Base-by-base conservation (phyloP, 2,113 vertebrate species). In the Romanogobio albipinnatus region DNA sequence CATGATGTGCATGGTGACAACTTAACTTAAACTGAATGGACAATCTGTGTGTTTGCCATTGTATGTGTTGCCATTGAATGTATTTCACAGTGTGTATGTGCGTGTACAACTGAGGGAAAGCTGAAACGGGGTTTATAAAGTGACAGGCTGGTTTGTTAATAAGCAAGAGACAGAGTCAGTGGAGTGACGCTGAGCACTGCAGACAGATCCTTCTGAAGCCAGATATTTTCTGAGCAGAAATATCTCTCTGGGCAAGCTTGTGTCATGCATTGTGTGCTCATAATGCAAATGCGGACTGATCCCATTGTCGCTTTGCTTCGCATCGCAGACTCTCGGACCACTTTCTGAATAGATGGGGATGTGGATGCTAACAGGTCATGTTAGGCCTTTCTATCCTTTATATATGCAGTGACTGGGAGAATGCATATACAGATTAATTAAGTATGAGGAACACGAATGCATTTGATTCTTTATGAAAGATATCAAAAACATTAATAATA, bases 261-360 rank as follows among this genome's bases (percentile, higher is more conserved):
- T 88, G 88, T 88, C 85, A 86, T 58, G 76, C 83, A 70, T 81
- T 85, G 81, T 84, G 64, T 64, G 81, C 80, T 81, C 70, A 81
- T 85, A 85, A 87, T 88, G 89, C 89, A 89, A 88, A 89, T 89
- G 75, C 75, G 43, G 80, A 76, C 80, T 88, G 83, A 86, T 83
- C 75, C 74, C 68, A 64, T 81, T 77, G 83, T 86, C 86, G 26
- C 89, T 86, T 86, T 84, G 81, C 81, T 89, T 71, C 45, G 53
- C 64, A 80, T 85, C 59, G 75, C 73, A 56, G 82, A 36, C 43
- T 75, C 24, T 49, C 49, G 36, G 83, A 82, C 85, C 75, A n/a
- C 66, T 81, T 82, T 76, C 73, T 79, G 77, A 78, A 86, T 45
- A 51, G 70, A 85, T 64, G 45, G 49, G 71, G 39, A 82, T 76